These are phyloP conservation scores for Speoplatyrhinus poulsoni DNA, from an alignment of 2,113 vertebrate species.

Conservation along the genomic window DNA sequence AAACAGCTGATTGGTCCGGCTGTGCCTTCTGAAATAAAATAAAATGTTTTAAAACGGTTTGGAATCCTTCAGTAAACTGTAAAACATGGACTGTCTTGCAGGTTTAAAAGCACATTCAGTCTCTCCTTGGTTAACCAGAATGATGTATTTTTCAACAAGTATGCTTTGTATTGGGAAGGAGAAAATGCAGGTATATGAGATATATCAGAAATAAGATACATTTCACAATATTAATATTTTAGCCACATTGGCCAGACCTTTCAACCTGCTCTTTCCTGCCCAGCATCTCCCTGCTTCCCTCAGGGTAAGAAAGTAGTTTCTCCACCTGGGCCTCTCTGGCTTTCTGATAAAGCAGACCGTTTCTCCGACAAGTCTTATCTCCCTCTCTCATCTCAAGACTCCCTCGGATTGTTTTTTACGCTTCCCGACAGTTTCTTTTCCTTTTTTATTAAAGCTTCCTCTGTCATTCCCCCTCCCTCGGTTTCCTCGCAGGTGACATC, in stretches of 20 bases:
- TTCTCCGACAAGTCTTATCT: slow-evolving; percentile 55
- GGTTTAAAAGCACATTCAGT: no score
- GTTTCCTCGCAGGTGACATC: slow-evolving; percentile 23
- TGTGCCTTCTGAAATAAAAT: slow-evolving; percentile 44
- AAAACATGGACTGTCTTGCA: no score
- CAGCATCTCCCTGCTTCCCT: slow-evolving; percentile 27
- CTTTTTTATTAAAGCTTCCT: not conserved
- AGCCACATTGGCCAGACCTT: not conserved
- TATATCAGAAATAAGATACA: no score
- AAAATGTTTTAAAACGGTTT: slow-evolving; percentile 7
- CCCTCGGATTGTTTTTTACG: slow-evolving; percentile 43
- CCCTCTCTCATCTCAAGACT: slow-evolving; percentile 45
- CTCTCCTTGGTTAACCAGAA: no score
- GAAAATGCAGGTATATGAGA: no score
- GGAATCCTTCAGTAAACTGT: no score
- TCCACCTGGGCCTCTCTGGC: slow-evolving; percentile 34
- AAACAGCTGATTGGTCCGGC: slow-evolving; percentile 60
- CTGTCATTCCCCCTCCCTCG: not conserved
- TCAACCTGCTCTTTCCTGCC: slow-evolving; percentile 6
- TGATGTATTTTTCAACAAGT: no score
- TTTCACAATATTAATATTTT: not conserved
- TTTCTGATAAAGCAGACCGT: slow-evolving; percentile 46
- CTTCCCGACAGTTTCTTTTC: slow-evolving; percentile 24
- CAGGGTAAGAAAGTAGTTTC: slow-evolving; percentile 26
- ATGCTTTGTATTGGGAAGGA: no score